phyloP scores from a whole-genome alignment of 2,888 invertebrate genomes.

The Rhyacophila evoluta region DNA sequence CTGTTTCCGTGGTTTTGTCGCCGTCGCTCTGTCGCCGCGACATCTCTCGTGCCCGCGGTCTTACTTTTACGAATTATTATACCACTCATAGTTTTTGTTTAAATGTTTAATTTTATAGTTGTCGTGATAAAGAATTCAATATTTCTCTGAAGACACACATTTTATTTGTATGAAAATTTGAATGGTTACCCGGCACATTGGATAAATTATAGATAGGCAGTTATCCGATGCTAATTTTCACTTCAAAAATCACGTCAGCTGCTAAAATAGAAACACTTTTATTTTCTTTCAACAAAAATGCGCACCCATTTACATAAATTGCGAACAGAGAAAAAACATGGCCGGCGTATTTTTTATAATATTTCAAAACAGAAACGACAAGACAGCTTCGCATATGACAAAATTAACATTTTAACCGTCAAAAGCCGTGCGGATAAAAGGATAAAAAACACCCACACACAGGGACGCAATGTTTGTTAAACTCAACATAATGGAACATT shows the following conservation, averaged over 20 bases:
- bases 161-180: too few species aligned
- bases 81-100: too few species aligned
- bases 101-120: too few species aligned
- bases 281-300: not conserved
- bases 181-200: too few species aligned
- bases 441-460: not conserved
- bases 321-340: not conserved
- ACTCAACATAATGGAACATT: not conserved
- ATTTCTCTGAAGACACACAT: too few species aligned
- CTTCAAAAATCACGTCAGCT: not conserved
- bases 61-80: too few species aligned
- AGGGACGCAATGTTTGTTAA: not conserved
- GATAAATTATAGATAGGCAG: not conserved
- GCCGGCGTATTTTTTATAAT: not conserved
- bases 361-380: conserved; percentile 6
- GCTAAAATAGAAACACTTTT: not conserved
- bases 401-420: conserved; percentile 22
- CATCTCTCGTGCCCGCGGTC: too few species aligned
- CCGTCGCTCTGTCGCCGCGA: too few species aligned
- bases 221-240: not conserved
- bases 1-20: too few species aligned
- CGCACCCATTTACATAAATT: not conserved
- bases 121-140: too few species aligned
- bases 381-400: not conserved
- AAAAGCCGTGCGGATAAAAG: not conserved